phyloP scores from a whole-genome alignment of 2,888 invertebrate genomes.

The Yponomeuta evonymella region DNA sequence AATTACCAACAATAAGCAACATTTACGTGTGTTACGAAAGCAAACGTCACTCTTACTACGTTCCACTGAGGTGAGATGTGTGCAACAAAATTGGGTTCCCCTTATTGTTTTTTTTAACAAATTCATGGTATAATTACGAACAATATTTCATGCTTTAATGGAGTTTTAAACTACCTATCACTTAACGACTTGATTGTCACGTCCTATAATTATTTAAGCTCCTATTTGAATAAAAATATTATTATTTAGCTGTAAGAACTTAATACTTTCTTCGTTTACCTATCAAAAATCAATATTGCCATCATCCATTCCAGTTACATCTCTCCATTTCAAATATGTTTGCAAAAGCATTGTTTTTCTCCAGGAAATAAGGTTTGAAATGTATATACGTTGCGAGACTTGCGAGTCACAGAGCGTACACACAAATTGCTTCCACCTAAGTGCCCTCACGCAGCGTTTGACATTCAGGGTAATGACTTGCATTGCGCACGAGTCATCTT shows the following conservation, averaged over 20 bases:
- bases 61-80: neutral
- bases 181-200: neutral
- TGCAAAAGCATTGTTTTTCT: neutral
- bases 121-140: neutral
- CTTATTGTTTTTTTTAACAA: neutral
- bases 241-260: neutral
- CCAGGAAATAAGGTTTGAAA: neutral
- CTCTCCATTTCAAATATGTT: neutral
- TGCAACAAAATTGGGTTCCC: neutral
- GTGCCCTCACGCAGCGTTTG: slow-evolving; percentile 15
- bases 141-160: neutral
- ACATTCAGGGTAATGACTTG: slow-evolving; percentile 17
- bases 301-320: neutral
- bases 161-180: neutral
- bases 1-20: neutral
- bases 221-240: neutral
- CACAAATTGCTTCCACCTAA: slow-evolving; percentile 9
- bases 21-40: slow-evolving; percentile 8
- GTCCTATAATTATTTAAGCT: neutral
- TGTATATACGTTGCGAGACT: neutral
- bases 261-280: neutral
- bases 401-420: slow-evolving; percentile 7
- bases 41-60: slow-evolving; percentile 1
- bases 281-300: neutral
- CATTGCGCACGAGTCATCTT: slow-evolving; percentile 9